phyloP scores from a whole-genome alignment of 2,113 vertebrate species.

The Phyllopteryx taeniolatus region DNA sequence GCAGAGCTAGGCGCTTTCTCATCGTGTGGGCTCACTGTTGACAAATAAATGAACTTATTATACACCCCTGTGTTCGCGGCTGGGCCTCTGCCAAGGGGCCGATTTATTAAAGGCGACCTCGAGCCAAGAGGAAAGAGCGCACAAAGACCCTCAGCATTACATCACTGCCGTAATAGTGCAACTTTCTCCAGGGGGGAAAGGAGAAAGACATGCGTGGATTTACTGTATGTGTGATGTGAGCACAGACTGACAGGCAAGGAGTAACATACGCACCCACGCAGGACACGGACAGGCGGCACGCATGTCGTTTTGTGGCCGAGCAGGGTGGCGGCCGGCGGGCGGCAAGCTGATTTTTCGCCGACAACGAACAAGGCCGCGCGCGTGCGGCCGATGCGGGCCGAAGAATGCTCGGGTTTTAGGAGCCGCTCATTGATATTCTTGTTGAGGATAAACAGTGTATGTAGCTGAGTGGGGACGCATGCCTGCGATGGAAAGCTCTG shows the following conservation, averaged over 20 bases:
- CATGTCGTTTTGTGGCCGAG: conserved; percentile 53
- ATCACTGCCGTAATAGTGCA: conserved; percentile 59
- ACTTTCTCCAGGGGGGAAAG: conserved; percentile 43
- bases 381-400: conserved; percentile 60
- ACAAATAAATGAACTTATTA: conserved; percentile 80
- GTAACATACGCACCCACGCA: conserved; percentile 21
- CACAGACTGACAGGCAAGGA: conserved; percentile 40
- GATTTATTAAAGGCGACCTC: conserved; percentile 67
- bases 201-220: conserved; percentile 62
- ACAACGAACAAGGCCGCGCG: conserved; percentile 63
- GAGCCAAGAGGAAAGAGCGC: conserved; percentile 63
- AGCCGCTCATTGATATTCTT: conserved; percentile 73
- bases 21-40: conserved; percentile 72
- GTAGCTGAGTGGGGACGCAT: conserved; percentile 73
- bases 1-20: conserved; percentile 69
- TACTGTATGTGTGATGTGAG: conserved; percentile 59
- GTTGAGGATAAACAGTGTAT: conserved; percentile 71
- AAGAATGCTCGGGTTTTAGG: conserved; percentile 69
- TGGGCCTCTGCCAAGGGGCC: conserved; percentile 59
- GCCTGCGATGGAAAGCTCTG: conserved; percentile 73
- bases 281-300: conserved; percentile 45
- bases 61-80: conserved; percentile 68
- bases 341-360: conserved; percentile 68
- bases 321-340: conserved; percentile 57
- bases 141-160: conserved; percentile 61